Evolutionary conservation across 30 jellyfish, hydroid and myxozoan species (phyloP).

Genomic region (Aurelia aurita): DNA sequence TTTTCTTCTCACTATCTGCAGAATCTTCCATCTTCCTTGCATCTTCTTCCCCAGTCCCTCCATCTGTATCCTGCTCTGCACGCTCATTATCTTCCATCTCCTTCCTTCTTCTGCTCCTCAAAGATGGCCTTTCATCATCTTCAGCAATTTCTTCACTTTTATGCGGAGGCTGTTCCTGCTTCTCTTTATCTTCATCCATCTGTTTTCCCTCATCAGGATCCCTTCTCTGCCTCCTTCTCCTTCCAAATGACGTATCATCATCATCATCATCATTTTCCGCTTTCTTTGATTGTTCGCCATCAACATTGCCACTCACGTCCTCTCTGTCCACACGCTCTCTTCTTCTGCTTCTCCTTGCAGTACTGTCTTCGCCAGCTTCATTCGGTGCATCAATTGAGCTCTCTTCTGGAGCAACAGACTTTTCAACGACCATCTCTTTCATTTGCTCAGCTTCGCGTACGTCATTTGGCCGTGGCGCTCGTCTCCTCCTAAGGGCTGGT

Average conservation of each 20-base stretch:
- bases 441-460: no score
- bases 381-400: no score
- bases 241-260: neutral
- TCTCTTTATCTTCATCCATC: constrained; percentile 18
- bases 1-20: no score
- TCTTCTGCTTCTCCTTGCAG: neutral
- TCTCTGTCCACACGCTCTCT: neutral
- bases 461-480: neutral
- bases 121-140: neutral
- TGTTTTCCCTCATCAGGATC: neutral
- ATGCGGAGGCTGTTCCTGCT: neutral
- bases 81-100: constrained; percentile 18
- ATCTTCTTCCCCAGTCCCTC: no score
- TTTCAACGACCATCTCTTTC: no score
- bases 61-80: constrained; percentile 18
- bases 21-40: no score
- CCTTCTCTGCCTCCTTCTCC: neutral
- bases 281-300: neutral
- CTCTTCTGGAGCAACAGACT: no score
- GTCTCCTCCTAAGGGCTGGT: neutral
- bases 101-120: constrained; percentile 7
- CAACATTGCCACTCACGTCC: neutral
- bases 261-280: neutral
- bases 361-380: no score
- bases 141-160: no score